phyloP scores from a whole-genome alignment of 2,888 invertebrate genomes.

The Onchidella celtica region DNA sequence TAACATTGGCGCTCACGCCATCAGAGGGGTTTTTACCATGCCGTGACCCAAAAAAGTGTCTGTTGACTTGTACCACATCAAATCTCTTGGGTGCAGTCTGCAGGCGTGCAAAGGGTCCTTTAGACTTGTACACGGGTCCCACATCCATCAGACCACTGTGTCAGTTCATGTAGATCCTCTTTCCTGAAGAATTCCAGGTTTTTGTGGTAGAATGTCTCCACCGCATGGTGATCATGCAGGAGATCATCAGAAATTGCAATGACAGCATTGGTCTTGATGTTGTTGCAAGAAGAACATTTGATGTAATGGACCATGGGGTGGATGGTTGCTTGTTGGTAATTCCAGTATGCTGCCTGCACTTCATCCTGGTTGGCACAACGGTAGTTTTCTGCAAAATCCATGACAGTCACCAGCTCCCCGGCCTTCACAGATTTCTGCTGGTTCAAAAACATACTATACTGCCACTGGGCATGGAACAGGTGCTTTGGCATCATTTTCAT shows the following conservation, averaged over 20 bases:
- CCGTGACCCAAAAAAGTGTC: conserved; percentile 24
- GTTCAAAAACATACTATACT: not conserved
- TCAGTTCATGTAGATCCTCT: not conserved
- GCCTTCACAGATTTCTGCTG: not conserved
- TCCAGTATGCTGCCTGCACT: conserved; percentile 22
- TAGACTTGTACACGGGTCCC: not conserved
- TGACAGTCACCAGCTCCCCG: not conserved
- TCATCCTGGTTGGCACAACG: not conserved
- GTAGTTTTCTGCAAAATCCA: conserved; percentile 16
- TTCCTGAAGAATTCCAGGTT: not conserved
- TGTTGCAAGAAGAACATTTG: not conserved
- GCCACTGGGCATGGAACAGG: conserved; percentile 11
- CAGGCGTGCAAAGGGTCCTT: not conserved
- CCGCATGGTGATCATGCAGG: not conserved
- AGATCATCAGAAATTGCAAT: not conserved
- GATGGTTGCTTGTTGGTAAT: not conserved
- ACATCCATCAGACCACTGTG: conserved; percentile 15
- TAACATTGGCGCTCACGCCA: conserved; percentile 1
- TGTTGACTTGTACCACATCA: not conserved
- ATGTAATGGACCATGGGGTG: conserved; percentile 6
- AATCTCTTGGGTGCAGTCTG: not conserved
- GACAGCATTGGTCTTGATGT: not conserved
- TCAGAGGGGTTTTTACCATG: conserved; percentile 13
- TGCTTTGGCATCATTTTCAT: not conserved
- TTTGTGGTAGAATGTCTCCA: not conserved